Base-by-base conservation (phyloP, 2,888 invertebrate genomes). In the Campoletis raptor region DNA sequence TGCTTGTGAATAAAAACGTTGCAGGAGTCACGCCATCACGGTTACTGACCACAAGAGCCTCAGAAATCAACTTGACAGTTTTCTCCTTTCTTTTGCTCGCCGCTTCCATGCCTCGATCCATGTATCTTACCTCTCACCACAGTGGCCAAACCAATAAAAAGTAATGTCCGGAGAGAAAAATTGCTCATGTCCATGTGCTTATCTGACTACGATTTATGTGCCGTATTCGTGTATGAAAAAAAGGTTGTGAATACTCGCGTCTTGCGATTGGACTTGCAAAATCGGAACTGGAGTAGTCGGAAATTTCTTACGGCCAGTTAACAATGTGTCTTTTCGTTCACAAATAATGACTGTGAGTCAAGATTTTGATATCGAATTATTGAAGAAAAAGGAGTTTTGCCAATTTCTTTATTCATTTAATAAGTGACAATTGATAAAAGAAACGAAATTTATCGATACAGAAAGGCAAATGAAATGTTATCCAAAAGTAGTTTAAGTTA, bases 161-260 rank as follows among this genome's bases (percentile, higher is more conserved):
- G 73, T 12, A 73, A 37, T 37, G 48, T 73, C 73, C 15, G 21
- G 7, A 52, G 73, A 73, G 73, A 73, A 52, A 54, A 73, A 48
- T 45, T 40, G 40, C 21, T 30, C 45, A 70, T 70, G 70, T 70
- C 70, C 70, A 30, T 70, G 70, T 18, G 45, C 70, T 73, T 73
- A 73, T 73, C 72, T 73, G 37, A 10, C 52, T 54, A 54, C 37
- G n/a, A 73, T 73, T 52, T 74, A 74, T 57, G 21, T 37, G 12
- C 40, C 24, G 54, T 54, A 8, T 40, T 12, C 24, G 73, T 57
- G 54, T 37, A 40, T 57, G 37, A 37, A 37, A 9, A 45, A 45
- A 24, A 21, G 7, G 57, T 57, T 57, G 21, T 61, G 21, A 74
- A 61, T 37, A 15, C 36, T 73, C 40, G 48, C 12, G 21, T 52